These are phyloP conservation scores for Pocillopora verrucosa DNA, from an alignment of 64 coral and sea anemone genomes.

Conservation along the genomic window DNA sequence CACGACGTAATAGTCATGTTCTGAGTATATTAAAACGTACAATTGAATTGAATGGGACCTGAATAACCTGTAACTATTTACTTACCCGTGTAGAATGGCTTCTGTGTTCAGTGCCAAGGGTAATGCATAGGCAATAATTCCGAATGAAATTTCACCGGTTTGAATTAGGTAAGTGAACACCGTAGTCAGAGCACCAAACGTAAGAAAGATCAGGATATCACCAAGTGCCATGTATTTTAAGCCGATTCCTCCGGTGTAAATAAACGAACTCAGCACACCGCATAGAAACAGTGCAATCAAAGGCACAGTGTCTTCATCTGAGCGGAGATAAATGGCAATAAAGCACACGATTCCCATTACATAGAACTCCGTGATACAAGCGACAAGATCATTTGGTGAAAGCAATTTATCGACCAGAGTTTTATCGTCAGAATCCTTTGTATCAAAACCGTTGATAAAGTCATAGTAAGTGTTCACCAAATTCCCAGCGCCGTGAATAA, in stretches of 20 bases:
- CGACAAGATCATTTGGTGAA: conserved; percentile 41
- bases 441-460: conserved; percentile 53
- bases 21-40: too few species aligned
- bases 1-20: too few species aligned
- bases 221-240: conserved; percentile 70
- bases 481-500: conserved; percentile 73
- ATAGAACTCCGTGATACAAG: conserved; percentile 60
- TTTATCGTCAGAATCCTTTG: conserved; percentile 56
- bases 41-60: too few species aligned
- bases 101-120: conserved; percentile 76
- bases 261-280: conserved; percentile 65
- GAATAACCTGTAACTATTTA: neutral
- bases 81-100: conserved; percentile 89
- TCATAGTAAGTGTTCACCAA: conserved; percentile 75
- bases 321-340: conserved; percentile 36
- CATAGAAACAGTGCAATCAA: conserved; percentile 51
- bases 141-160: conserved; percentile 50
- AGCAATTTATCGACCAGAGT: conserved; percentile 38
- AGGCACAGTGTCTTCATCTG: conserved; percentile 32
- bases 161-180: conserved; percentile 67
- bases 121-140: conserved; percentile 35
- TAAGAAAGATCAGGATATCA: conserved; percentile 62
- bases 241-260: conserved; percentile 82
- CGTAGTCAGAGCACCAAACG: conserved; percentile 77
- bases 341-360: conserved; percentile 40